Conservation (phyloP, 2,888 invertebrate species). For the Malthinus flaveolus region DNA sequence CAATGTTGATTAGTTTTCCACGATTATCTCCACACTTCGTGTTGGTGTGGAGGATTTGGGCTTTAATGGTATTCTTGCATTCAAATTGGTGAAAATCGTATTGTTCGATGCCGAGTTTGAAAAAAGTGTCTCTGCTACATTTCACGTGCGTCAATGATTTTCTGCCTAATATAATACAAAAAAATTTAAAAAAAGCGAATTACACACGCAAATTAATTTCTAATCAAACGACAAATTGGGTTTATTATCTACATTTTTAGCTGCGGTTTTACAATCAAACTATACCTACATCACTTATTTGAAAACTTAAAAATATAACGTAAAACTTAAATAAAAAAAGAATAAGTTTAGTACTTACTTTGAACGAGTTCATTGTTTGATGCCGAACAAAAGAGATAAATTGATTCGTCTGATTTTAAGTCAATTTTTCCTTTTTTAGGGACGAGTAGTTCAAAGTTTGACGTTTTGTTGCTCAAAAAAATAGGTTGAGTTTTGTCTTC, state of each 20-base stretch:
- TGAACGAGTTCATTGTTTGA: slow-evolving; percentile 39
- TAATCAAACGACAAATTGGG: too few relatives aligned
- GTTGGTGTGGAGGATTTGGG: slow-evolving; percentile 39
- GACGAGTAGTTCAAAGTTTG: slow-evolving; percentile 35
- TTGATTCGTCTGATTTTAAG: slow-evolving; percentile 35
- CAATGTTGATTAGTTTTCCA: slow-evolving; percentile 44
- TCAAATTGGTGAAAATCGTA: slow-evolving; percentile 38
- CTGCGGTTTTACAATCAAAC: too few relatives aligned
- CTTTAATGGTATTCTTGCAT: slow-evolving; percentile 42
- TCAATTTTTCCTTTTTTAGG: slow-evolving; percentile 39
- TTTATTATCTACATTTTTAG: too few relatives aligned
- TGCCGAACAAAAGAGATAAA: slow-evolving; percentile 42
- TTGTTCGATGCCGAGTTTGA: slow-evolving; percentile 34
- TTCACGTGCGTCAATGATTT: slow-evolving; percentile 38
- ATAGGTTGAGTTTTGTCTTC: slow-evolving; percentile 38
- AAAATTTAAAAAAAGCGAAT: too few relatives aligned
- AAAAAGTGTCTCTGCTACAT: slow-evolving; percentile 36
- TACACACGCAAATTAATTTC: too few relatives aligned
- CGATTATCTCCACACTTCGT: slow-evolving; percentile 41
- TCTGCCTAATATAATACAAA: slow-evolving; percentile 38
- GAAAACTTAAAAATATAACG: too few relatives aligned
- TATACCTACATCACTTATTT: too few relatives aligned
- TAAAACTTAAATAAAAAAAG: neutral
- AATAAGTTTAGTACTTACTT: slow-evolving; percentile 38
- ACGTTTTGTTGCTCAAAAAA: slow-evolving; percentile 35